Evolutionary conservation across 2,797 vertebrate genomes (phyloP).

Genomic region (Euthynnus affinis): DNA sequence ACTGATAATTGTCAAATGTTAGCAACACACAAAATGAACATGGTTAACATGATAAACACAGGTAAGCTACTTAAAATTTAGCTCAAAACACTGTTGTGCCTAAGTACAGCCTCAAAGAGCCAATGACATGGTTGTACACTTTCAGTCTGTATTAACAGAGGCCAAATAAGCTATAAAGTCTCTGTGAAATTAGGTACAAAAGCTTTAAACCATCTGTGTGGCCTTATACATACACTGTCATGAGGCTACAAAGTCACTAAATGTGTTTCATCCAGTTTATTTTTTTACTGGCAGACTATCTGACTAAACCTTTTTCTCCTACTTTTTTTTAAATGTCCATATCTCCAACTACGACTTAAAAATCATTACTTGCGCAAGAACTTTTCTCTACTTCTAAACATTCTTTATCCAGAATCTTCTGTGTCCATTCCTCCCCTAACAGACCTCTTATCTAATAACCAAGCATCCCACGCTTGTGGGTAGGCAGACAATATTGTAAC

Average conservation of each 20-base stretch:
- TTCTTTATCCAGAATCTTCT: conserved; percentile 10
- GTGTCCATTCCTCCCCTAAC: neutral
- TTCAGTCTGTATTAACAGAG: too few species aligned
- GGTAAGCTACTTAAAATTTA: too few species aligned
- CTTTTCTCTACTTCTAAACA: neutral
- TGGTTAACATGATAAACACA: too few species aligned
- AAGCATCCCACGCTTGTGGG: neutral
- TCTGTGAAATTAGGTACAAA: neutral
- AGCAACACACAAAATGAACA: too few species aligned
- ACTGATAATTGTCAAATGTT: too few species aligned
- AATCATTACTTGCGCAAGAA: neutral
- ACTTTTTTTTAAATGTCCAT: neutral
- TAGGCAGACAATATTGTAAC: conserved; percentile 14
- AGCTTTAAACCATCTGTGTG: neutral
- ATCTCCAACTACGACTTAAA: neutral
- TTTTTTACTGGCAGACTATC: neutral
- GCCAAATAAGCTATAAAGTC: neutral
- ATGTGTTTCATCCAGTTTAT: too few species aligned
- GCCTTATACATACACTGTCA: neutral
- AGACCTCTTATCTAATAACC: conserved; percentile 31
- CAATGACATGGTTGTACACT: too few species aligned
- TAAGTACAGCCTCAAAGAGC: too few species aligned
- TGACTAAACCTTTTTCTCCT: neutral
- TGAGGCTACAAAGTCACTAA: neutral
- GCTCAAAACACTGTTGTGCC: too few species aligned